These are phyloP conservation scores for Limnephilus rhombicus DNA, from an alignment of 2,888 invertebrate genomes.

Conservation along the genomic window DNA sequence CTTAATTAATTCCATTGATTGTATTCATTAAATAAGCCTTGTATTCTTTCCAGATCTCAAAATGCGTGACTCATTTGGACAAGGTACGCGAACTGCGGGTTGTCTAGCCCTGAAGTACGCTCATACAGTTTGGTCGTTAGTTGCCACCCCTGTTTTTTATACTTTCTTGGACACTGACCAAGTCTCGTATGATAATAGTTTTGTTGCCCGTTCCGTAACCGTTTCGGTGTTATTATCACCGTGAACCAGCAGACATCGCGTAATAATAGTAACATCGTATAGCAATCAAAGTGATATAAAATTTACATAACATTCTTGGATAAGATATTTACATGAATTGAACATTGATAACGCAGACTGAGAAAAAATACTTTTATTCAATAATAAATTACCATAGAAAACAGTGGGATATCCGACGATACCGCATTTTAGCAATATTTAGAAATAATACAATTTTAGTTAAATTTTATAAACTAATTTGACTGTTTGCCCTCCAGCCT, in stretches of 20 bases:
- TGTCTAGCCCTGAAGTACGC: not conserved
- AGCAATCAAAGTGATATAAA: not conserved
- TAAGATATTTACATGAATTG: not conserved
- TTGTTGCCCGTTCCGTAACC: not conserved
- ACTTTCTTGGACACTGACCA: conserved; percentile 42
- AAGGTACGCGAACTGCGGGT: not conserved
- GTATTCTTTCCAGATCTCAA: no score
- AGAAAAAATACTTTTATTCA: not conserved
- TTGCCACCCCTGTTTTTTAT: conserved; percentile 17
- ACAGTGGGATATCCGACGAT: not conserved
- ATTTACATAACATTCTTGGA: not conserved
- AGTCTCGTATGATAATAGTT: conserved; percentile 7
- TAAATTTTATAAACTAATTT: no score
- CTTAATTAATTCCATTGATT: no score
- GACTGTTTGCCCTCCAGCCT: no score
- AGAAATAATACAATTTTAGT: no score
- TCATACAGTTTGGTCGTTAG: conserved; percentile 22
- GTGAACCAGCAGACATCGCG: not conserved
- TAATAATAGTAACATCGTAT: not conserved
- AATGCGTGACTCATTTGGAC: no score
- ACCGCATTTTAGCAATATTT: not conserved
- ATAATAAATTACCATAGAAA: not conserved
- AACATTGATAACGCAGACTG: not conserved
- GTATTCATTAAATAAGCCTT: no score
- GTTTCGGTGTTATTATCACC: not conserved